Evolutionary conservation across 2,797 vertebrate species (phyloP), one percentile per base, ranked within the genome.

Genomic region (Myoxocephalus aenaeus): DNA sequence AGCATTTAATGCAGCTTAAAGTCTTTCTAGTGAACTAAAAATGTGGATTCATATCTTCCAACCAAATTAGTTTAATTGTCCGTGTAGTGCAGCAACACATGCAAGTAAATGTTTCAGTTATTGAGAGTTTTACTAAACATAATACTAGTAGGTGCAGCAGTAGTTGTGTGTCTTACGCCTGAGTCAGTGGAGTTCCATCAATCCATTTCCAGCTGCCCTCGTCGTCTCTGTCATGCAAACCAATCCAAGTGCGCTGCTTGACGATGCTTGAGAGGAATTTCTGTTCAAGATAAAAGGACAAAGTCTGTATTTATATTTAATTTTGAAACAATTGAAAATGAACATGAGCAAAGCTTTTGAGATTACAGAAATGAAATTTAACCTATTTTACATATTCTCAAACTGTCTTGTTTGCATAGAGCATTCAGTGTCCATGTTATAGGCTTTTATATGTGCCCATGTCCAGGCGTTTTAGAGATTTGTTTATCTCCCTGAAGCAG

Each of bases 191-290:
- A 54, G 29, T 51, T 10, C 58, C 79, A 71, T 84, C 79, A 0
- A 78, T 44, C 84, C 87, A 89, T 29, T 11, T 81, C 85, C 87
- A 85, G 44, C 14, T 65, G 0, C 65, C 57, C 32, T 89, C 82
- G 8, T 1, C 0, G 3, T 56, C 34, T 20, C 0, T 62, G 70
- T 87, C 85, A n/a, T 1, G 72, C 29, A 89, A 64, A 56, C 87
- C 87, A 34, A 89, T 86, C 84, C 80, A 85, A 27, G 15, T 1
- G 0, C 0, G 0, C 34, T 3, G 0, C 0, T 5, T n/a, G 2
- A 2, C 12, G 1, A 81, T 8, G 0, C 0, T 6, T 0, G 15
- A 4, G 48, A 88, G 0, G 27, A 71, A 86, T 0, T 0, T 38
- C 87, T 89, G 63, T 73, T 18, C 0, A 46, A 73, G 8, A 58